Evolutionary conservation across 2,797 vertebrate genomes (phyloP).

Genomic region (Acrocephalus scirpaceus): DNA sequence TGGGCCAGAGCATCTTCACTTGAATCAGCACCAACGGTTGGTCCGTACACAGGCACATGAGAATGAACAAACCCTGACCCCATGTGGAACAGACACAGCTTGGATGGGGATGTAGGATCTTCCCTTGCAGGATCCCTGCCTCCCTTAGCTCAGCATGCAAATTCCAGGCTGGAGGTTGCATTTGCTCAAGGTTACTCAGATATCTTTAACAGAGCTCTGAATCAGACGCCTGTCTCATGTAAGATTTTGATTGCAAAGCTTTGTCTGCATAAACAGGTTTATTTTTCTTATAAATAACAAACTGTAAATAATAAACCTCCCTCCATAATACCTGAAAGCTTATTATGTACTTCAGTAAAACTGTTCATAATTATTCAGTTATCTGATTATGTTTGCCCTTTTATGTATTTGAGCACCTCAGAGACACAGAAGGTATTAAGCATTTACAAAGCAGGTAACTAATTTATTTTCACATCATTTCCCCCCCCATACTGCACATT

Average conservation of each 20-base stretch:
- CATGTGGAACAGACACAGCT: neutral
- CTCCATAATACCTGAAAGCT: neutral
- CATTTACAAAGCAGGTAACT: neutral
- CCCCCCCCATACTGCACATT: neutral
- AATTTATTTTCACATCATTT: neutral
- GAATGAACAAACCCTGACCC: neutral
- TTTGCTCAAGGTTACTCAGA: neutral
- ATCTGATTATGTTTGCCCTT: neutral
- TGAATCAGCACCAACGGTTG: neutral
- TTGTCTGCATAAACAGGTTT: neutral
- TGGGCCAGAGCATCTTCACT: neutral
- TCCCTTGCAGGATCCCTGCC: neutral
- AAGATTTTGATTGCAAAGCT: neutral
- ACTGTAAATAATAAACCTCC: neutral
- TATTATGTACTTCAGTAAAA: neutral
- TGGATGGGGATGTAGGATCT: too few relatives aligned
- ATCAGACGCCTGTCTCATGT: neutral
- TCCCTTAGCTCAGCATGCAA: neutral
- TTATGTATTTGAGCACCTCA: neutral
- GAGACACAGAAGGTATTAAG: neutral
- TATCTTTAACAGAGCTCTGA: neutral
- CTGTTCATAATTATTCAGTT: neutral
- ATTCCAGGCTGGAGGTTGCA: neutral
- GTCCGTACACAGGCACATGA: rapidly evolving
- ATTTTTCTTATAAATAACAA: constrained; percentile 14